A percentile compares a stretch with the other conserved stretches of the same genome.
Conservation (phyloP, 2,888 invertebrate genomes). For the Chrysodeixis includens region DNA sequence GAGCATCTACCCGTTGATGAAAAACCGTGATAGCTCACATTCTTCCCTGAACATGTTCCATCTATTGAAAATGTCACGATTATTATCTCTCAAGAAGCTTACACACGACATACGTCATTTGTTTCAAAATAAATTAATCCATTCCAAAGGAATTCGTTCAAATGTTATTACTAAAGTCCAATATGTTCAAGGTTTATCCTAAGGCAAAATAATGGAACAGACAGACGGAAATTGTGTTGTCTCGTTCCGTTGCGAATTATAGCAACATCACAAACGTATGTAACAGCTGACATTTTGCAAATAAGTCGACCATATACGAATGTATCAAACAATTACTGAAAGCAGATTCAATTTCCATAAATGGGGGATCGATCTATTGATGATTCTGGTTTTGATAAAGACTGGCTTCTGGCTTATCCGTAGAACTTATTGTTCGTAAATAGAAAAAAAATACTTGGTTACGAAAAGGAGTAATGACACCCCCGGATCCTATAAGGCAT, state of each 20-base stretch:
- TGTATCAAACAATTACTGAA: neutral
- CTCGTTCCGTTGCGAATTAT: constrained; percentile 3
- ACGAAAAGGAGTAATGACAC: too few species aligned
- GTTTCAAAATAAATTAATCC: neutral
- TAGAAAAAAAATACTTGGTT: too few species aligned
- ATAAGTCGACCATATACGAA: neutral
- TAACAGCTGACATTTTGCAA: neutral
- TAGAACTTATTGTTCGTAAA: too few species aligned
- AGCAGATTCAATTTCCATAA: neutral
- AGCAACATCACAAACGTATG: neutral
- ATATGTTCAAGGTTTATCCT: constrained; percentile 1
- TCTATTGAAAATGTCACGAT: neutral
- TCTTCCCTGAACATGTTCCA: constrained; percentile 12
- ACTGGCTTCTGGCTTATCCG: too few species aligned
- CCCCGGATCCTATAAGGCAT: too few species aligned
- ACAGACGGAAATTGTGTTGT: constrained; percentile 1
- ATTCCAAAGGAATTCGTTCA: neutral
- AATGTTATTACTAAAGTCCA: neutral
- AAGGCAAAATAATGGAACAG: constrained; percentile 2
- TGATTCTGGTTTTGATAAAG: too few species aligned
- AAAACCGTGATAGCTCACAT: constrained; percentile 59
- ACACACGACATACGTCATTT: neutral
- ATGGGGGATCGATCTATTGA: neutral
- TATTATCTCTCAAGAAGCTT: neutral
- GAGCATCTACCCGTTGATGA: constrained; percentile 43